These are phyloP conservation scores for Holotrichia oblita DNA, from an alignment of 1,140 invertebrate genomes.

Conservation along the genomic window DNA sequence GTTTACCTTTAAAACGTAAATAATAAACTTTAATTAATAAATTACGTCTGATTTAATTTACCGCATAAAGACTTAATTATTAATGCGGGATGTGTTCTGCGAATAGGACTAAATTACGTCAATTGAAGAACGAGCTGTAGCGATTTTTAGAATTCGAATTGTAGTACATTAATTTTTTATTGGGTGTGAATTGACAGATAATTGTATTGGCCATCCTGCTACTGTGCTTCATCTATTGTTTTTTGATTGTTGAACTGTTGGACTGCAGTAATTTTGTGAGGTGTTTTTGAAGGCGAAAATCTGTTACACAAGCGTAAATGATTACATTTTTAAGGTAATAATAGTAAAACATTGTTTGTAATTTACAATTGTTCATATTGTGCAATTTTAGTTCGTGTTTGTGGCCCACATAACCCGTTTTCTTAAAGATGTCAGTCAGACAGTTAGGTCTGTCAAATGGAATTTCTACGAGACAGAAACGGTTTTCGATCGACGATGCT, in stretches of 20 bases:
- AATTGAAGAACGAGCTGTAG: not conserved
- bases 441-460: conserved; percentile 53
- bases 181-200: not conserved
- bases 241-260: not conserved
- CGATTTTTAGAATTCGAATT: not conserved
- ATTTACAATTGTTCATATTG: not conserved
- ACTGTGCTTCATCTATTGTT: conserved; percentile 18
- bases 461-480: conserved; percentile 59
- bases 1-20: not conserved
- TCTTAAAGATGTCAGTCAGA: conserved; percentile 37
- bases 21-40: conserved; percentile 6
- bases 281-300: not conserved
- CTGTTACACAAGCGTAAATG: not conserved
- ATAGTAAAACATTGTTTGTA: not conserved
- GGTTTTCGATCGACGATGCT: conserved; percentile 83
- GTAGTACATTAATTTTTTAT: not conserved
- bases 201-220: conserved; percentile 21
- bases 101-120: not conserved
- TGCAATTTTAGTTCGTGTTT: conserved; percentile 30
- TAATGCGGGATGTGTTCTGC: not conserved
- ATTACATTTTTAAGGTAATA: conserved; percentile 32
- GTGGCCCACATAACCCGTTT: conserved; percentile 32
- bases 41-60: conserved; percentile 2
- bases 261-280: not conserved
- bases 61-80: not conserved